These are phyloP conservation scores for Semicossyphus pulcher DNA, from an alignment of 2,113 vertebrate genomes.

Conservation along the genomic window DNA sequence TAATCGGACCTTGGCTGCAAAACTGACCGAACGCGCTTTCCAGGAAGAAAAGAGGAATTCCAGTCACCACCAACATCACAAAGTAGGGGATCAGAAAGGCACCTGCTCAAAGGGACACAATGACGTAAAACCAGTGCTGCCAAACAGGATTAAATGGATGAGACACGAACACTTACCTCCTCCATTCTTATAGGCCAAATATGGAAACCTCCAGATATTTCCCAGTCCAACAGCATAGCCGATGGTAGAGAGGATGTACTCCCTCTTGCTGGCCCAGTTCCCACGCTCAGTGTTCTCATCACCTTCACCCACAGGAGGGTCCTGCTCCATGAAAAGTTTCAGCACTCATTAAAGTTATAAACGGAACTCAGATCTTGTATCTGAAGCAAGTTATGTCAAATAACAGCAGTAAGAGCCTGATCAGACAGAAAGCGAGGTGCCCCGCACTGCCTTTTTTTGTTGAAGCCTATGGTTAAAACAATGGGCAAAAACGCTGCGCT, in stretches of 20 bases:
- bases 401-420: background rate
- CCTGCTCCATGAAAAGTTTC: conserved; percentile 34
- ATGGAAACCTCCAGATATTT: conserved; percentile 97
- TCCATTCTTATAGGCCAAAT: conserved; percentile 93
- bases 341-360: background rate
- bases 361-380: background rate
- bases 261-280: conserved; percentile 92
- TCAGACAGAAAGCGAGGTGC: too few relatives aligned
- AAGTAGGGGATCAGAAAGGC: conserved; percentile 95
- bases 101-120: conserved; percentile 77
- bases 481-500: too few relatives aligned
- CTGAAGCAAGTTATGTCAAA: background rate
- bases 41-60: conserved; percentile 94
- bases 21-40: conserved; percentile 96
- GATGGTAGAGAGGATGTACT: conserved; percentile 95
- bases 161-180: conserved; percentile 83
- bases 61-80: conserved; percentile 90
- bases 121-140: background rate
- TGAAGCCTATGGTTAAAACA: too few relatives aligned
- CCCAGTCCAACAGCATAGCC: conserved; percentile 96
- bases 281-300: conserved; percentile 86
- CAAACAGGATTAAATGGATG: background rate
- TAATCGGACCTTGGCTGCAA: conserved; percentile 93
- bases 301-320: conserved; percentile 66
- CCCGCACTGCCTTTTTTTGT: too few relatives aligned